Conservation (phyloP, 1,140 invertebrate species). For the Caenorhabditis inopinata region DNA sequence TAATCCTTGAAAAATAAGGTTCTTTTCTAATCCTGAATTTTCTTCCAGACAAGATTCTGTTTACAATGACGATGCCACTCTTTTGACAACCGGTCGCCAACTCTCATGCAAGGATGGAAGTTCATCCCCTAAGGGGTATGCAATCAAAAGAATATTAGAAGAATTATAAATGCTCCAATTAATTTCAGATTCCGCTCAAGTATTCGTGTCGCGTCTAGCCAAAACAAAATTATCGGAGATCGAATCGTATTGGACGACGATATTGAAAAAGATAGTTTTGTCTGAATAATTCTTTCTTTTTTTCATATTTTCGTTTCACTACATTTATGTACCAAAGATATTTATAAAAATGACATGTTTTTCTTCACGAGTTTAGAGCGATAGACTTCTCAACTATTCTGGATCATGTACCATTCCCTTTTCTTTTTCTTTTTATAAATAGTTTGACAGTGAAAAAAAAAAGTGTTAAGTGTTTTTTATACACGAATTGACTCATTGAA, state of each 20-base stretch:
- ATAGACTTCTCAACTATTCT: no score
- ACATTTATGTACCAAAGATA: not conserved
- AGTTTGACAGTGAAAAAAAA: no score
- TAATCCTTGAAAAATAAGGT: not conserved
- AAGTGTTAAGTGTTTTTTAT: no score
- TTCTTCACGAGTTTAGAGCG: not conserved
- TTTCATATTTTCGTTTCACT: no score
- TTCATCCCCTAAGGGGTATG: not conserved
- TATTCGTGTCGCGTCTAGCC: not conserved
- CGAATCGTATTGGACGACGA: constrained; percentile 17
- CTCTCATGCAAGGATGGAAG: not conserved
- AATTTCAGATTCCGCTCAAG: not conserved
- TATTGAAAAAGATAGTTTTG: constrained; percentile 6
- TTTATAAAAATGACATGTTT: not conserved
- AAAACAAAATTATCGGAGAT: not conserved
- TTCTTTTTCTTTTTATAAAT: no score
- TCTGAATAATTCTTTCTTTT: not conserved
- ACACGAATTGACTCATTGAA: no score
- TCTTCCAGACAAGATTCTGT: constrained; percentile 4
- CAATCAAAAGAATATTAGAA: no score
- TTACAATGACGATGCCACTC: constrained; percentile 3
- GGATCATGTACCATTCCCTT: no score
- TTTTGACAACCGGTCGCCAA: not conserved
- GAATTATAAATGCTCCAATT: no score
- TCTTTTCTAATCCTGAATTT: not conserved